These are phyloP conservation scores for Drosophila santomea DNA, from an alignment of 1,140 invertebrate species.

Conservation along the genomic window DNA sequence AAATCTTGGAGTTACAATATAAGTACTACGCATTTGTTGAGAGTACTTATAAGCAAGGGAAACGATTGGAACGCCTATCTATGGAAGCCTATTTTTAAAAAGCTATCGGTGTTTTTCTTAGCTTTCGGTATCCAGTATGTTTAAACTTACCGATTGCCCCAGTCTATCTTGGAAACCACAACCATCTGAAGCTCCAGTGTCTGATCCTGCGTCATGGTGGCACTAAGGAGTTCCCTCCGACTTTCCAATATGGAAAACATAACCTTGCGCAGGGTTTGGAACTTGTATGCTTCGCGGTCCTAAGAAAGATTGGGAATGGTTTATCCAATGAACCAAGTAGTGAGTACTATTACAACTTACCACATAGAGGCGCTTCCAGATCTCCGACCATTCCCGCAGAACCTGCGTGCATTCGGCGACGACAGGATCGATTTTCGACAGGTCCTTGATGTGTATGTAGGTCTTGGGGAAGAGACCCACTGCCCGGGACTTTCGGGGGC, in stretches of 20 bases:
- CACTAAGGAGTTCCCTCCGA: slow-evolving; percentile 92
- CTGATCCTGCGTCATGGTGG: slow-evolving; percentile 95
- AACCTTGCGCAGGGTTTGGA: slow-evolving; percentile 92
- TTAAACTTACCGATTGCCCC: slow-evolving; percentile 95
- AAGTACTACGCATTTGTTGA: background rate
- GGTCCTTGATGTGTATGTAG: slow-evolving; percentile 90
- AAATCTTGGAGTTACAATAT: background rate
- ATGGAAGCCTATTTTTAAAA: too few relatives aligned
- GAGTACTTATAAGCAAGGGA: background rate
- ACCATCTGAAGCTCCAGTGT: slow-evolving; percentile 93
- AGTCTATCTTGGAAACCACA: slow-evolving; percentile 96
- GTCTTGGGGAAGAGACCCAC: slow-evolving; percentile 94
- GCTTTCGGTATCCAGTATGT: too few relatives aligned
- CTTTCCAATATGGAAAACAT: slow-evolving; percentile 95
- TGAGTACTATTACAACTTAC: slow-evolving; percentile 85
- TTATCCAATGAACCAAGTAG: background rate
- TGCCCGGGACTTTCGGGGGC: slow-evolving; percentile 90
- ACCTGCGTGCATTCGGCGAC: slow-evolving; percentile 95
- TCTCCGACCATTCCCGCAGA: slow-evolving; percentile 95
- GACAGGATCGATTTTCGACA: slow-evolving; percentile 94
- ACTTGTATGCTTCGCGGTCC: slow-evolving; percentile 93
- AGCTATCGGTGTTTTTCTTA: too few relatives aligned
- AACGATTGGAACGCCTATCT: background rate
- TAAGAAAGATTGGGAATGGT: slow-evolving; percentile 80
- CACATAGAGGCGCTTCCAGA: slow-evolving; percentile 96